phyloP scores from a whole-genome alignment of 2,888 invertebrate species.

The Smittia aterrima region DNA sequence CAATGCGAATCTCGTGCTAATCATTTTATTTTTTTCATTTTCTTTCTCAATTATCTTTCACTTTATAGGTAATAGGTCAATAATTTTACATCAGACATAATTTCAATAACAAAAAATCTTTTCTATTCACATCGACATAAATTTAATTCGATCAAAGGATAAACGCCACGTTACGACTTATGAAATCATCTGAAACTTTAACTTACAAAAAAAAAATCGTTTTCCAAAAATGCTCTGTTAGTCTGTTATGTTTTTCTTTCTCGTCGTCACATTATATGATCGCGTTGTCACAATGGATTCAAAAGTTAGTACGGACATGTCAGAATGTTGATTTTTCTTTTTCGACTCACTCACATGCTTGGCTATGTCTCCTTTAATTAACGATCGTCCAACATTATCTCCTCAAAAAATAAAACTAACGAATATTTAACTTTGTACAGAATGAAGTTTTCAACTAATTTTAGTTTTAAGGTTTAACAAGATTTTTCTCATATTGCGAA shows the following conservation, averaged over 20 bases:
- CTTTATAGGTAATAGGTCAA: slow-evolving; percentile 31
- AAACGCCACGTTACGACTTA: slow-evolving; percentile 25
- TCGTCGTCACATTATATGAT: not conserved
- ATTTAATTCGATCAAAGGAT: not conserved
- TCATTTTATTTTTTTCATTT: not conserved
- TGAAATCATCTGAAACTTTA: not conserved
- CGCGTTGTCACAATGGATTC: slow-evolving; percentile 8
- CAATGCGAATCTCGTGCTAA: not conserved
- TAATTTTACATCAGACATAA: not conserved
- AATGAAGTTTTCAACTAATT: not conserved
- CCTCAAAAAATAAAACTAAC: not conserved
- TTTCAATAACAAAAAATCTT: not conserved
- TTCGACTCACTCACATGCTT: not conserved
- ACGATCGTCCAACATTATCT: not conserved
- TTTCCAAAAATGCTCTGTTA: slow-evolving; percentile 9
- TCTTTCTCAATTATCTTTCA: slow-evolving; percentile 1
- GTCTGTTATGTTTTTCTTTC: slow-evolving; percentile 6
- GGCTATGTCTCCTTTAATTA: not conserved
- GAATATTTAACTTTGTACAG: not conserved
- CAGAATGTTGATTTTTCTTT: not conserved
- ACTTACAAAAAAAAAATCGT: not conserved
- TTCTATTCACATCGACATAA: not conserved
- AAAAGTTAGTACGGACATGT: slow-evolving; percentile 16
- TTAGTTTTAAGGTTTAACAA: slow-evolving; percentile 13
- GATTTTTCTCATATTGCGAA: not conserved